These are phyloP conservation scores for Hemithea aestivaria DNA, from an alignment of 2,888 invertebrate genomes.

Conservation along the genomic window DNA sequence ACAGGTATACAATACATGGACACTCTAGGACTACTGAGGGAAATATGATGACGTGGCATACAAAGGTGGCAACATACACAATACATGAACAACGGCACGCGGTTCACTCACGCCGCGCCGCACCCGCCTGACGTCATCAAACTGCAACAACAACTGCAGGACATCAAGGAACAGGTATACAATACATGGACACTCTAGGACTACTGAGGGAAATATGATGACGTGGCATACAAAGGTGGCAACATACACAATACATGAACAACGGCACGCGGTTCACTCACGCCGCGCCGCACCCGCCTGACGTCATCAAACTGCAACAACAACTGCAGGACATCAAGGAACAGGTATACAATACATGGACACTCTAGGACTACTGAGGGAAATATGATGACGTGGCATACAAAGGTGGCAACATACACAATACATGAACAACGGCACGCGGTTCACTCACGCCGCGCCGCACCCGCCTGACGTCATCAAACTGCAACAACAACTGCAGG, in stretches of 20 bases:
- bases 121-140: slow-evolving; percentile 85
- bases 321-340: slow-evolving; percentile 98
- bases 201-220: too few relatives aligned
- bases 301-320: slow-evolving; percentile 85
- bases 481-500: slow-evolving; percentile 88
- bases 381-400: too few relatives aligned
- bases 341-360: too few relatives aligned
- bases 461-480: slow-evolving; percentile 85
- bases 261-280: slow-evolving; percentile 54
- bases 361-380: too few relatives aligned
- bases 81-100: slow-evolving; percentile 69
- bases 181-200: too few relatives aligned
- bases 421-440: slow-evolving; percentile 69
- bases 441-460: slow-evolving; percentile 32
- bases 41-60: too few relatives aligned
- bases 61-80: too few relatives aligned
- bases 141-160: slow-evolving; percentile 88
- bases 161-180: too few relatives aligned
- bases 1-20: too few relatives aligned
- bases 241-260: slow-evolving; percentile 73
- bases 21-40: too few relatives aligned
- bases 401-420: too few relatives aligned
- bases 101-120: slow-evolving; percentile 32
- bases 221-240: too few relatives aligned
- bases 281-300: slow-evolving; percentile 47